Conservation (phyloP, 2,888 invertebrate genomes). For the Acronicta aceris region DNA sequence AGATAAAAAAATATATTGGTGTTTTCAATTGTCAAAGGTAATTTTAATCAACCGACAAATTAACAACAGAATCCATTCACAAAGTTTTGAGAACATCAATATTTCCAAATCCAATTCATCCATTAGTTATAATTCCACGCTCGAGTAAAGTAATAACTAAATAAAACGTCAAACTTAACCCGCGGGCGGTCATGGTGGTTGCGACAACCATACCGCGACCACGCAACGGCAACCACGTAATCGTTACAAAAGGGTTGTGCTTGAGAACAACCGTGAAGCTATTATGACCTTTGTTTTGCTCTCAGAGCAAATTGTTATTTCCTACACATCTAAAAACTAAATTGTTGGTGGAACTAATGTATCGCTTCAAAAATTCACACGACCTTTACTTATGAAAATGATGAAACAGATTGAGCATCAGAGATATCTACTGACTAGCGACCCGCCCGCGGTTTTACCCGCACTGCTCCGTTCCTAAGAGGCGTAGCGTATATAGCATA, state of each 20-base stretch:
- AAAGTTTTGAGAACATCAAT: constrained; percentile 9
- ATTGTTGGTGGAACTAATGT: background rate
- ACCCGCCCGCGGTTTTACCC: too few relatives aligned
- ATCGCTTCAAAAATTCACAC: too few relatives aligned
- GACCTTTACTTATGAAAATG: too few relatives aligned
- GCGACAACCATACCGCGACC: constrained; percentile 30
- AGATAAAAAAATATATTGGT: too few relatives aligned
- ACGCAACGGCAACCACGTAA: constrained; percentile 30
- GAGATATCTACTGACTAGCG: too few relatives aligned
- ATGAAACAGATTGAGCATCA: too few relatives aligned
- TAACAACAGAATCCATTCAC: background rate
- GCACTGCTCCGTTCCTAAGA: too few relatives aligned
- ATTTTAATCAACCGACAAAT: background rate
- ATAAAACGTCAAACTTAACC: constrained; percentile 23
- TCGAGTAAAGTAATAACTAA: constrained; percentile 32
- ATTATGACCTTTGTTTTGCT: constrained; percentile 31
- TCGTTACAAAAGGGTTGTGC: constrained; percentile 42
- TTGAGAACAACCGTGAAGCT: constrained; percentile 29
- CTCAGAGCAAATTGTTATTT: constrained; percentile 1
- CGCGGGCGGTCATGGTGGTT: constrained; percentile 40
- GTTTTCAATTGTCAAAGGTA: background rate
- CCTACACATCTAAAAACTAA: background rate
- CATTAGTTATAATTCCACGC: constrained; percentile 15
- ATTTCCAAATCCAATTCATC: constrained; percentile 2
- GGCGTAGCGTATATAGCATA: too few relatives aligned